These are phyloP conservation scores for Axinella damicornis DNA, from an alignment of 37 sponge, comb jelly and placozoan genomes.

Conservation along the genomic window DNA sequence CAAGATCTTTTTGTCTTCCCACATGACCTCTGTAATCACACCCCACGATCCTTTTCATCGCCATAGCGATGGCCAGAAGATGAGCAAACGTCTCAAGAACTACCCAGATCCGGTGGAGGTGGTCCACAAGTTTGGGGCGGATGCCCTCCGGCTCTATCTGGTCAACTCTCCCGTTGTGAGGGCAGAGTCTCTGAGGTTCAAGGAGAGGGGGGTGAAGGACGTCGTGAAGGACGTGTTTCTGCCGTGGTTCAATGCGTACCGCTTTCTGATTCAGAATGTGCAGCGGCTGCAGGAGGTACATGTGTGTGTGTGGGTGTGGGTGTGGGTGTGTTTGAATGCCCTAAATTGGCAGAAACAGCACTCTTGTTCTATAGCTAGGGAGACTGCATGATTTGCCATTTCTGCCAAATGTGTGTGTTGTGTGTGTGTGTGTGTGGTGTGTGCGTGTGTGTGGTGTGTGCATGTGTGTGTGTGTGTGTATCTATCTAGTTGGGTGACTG, in stretches of 20 bases:
- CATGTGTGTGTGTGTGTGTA: not conserved
- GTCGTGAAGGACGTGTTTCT: constrained; percentile 97
- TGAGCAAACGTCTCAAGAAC: constrained; percentile 99
- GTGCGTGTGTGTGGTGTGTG: not conserved
- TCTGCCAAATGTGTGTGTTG: no score
- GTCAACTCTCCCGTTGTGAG: constrained; percentile 97
- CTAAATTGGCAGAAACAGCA: no score
- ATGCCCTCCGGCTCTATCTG: constrained; percentile 94
- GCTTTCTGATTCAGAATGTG: constrained; percentile 97
- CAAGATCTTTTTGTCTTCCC: no score
- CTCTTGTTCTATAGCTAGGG: no score
- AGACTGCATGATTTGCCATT: no score
- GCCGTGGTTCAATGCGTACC: constrained; percentile 98
- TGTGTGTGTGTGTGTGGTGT: constrained; percentile 66
- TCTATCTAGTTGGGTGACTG: not conserved
- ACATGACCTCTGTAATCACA: no score
- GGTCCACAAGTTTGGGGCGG: constrained; percentile 92
- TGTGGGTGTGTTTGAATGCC: not conserved
- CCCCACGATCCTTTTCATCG: no score
- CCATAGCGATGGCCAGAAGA: constrained; percentile 92
- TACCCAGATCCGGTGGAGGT: constrained; percentile 94
- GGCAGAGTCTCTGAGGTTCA: constrained; percentile 92
- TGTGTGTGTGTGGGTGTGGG: not conserved
- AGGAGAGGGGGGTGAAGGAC: constrained; percentile 94
- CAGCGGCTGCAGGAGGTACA: constrained; percentile 69